Evolutionary conservation across 2,888 invertebrate species (phyloP), one percentile per base, ranked within the genome.

Genomic region (Trichogramma evanescens): DNA sequence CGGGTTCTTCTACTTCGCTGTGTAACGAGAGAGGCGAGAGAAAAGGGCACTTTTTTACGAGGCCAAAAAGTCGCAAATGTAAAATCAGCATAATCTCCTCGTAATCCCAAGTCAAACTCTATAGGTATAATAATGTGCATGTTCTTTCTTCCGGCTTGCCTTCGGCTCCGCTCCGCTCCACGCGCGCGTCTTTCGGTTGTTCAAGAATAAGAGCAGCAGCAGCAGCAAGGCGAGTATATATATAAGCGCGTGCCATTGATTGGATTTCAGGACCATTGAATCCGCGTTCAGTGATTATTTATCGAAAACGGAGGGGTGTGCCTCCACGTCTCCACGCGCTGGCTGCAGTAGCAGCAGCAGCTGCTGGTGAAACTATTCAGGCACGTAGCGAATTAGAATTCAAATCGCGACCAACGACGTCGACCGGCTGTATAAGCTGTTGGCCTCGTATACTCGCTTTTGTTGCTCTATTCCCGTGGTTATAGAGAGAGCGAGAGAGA

Each of bases 201-300:
- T 26, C 26, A 13, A 43, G 50, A 38, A 10, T 5, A 26, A 43
- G 42, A 9, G 56, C 38, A 8, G 42, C 42, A 52, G 42, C 10
- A 41, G 6, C 8, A 41, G 48, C 26, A 39, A 9, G 44, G 26
- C 13, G 38, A 4, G 44, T 4, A 43, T 10, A 4, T 4, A 13
- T 42, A n/a, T 8, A 40, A 38, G 51, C 44, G 13, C 26, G 42
- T 38, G 50, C 40, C 50, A 59, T 63, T 63, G 59, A 63, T 63
- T 63, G 56, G 62, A 57, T 63, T 63, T 63, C 59, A 49, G 57
- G 54, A 57, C 56, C 59, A 59, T 59, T 63, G 62, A 63, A 63
- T 59, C 59, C 46, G 39, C 41, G 51, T 40, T 54, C 48, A 56
- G 54, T 63, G 54, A 59, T 59, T 63, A 59, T 63, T 63, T 63